Evolutionary conservation across 2,888 invertebrate genomes (phyloP).

Genomic region (Cephonodes hylas): DNA sequence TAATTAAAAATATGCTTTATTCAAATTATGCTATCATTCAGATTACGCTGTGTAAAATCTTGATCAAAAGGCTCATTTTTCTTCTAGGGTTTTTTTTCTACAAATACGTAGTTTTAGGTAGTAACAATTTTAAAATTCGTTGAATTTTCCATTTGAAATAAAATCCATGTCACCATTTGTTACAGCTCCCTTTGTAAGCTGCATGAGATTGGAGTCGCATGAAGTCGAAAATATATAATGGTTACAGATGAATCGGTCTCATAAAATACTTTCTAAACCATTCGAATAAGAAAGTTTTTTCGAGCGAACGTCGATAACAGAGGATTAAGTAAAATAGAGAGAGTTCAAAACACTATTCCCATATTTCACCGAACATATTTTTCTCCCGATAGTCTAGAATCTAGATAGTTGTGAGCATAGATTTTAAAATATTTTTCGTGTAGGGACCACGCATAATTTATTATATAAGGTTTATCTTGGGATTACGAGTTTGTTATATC

Average conservation of each 20-base stretch:
- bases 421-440: background rate
- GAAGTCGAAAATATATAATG: too few species aligned
- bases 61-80: too few species aligned
- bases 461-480: constrained; percentile 4
- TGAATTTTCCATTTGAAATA: too few species aligned
- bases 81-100: too few species aligned
- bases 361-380: background rate
- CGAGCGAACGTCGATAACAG: background rate
- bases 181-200: too few species aligned
- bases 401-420: background rate
- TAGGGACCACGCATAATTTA: constrained; percentile 5
- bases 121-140: too few species aligned
- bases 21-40: too few species aligned
- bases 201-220: too few species aligned
- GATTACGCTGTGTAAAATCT: too few species aligned
- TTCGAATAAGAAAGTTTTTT: background rate
- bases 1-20: too few species aligned
- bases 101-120: too few species aligned
- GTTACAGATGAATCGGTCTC: background rate
- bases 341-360: background rate
- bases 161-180: too few species aligned
- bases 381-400: background rate
- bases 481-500: background rate
- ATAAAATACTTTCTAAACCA: background rate
- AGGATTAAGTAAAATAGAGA: background rate